Conservation (phyloP, 2,888 invertebrate genomes). For the Bombylius discolor region DNA sequence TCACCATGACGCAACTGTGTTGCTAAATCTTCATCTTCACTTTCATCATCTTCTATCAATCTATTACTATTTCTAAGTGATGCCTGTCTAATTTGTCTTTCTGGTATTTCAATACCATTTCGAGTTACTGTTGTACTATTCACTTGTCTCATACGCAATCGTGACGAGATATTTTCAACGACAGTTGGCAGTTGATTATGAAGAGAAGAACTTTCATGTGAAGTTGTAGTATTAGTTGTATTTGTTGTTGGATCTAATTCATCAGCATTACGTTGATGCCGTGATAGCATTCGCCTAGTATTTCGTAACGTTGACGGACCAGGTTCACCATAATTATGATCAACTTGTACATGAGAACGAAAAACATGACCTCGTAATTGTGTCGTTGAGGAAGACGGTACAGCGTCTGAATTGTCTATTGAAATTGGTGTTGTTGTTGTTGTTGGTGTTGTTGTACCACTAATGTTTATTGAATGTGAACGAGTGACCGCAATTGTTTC, state of each 20-base stretch:
- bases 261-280: constrained; percentile 34
- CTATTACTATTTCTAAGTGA: neutral
- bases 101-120: constrained; percentile 8
- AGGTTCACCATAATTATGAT: constrained; percentile 34
- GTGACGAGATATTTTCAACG: constrained; percentile 17
- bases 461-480: constrained; percentile 6
- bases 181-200: constrained; percentile 15
- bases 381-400: neutral
- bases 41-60: neutral
- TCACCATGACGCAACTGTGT: constrained; percentile 6
- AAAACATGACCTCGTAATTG: neutral
- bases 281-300: constrained; percentile 30
- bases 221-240: constrained; percentile 18
- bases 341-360: constrained; percentile 19
- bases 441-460: neutral
- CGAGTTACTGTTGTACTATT: constrained; percentile 9
- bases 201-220: constrained; percentile 15
- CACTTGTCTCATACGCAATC: constrained; percentile 23
- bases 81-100: constrained; percentile 2
- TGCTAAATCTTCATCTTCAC: constrained; percentile 9
- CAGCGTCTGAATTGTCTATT: constrained; percentile 7
- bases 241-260: constrained; percentile 25
- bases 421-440: neutral
- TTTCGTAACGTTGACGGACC: constrained; percentile 25
- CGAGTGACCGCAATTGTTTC: neutral